Evolutionary conservation across 2,888 invertebrate genomes (phyloP), one percentile per base, ranked within the genome.

Genomic region (Chrysolina oricalcia): DNA sequence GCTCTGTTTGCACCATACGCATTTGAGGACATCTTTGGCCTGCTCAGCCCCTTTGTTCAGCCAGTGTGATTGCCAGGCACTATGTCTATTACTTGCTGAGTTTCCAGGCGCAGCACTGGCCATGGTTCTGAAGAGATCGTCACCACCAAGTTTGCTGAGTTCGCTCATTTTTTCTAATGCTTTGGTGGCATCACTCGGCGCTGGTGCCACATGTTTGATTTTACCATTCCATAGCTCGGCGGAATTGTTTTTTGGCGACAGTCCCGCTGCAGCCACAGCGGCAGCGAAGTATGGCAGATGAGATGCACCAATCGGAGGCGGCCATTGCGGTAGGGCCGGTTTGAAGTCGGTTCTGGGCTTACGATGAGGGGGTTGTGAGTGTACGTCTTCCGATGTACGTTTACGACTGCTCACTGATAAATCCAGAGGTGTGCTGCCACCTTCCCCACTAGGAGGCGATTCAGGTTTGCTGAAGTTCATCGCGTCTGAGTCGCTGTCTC

Each of bases 61-160:
- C 98, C 98, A 98, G 87, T 98, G 98, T 2, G 98, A 98, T 86
- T 98, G 98, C 95, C 98, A 97, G 17, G 97, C 97, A 80, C 96
- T 96, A 87, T 96, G 96, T 2, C 96, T 90, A 19, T 95, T 95
- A 56, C 87, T 89, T 2, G 90, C 89, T 2, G 91, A 90, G 53
- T 90, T 90, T 10, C 89, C 89, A 17, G 85, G 84, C 2, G 92
- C 90, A 1, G 92, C 90, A 46, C 91, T 91, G n/a, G 85, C 85
- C 83, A 92, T 91, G 15, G 92, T 91, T 81, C 94, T 90, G 85
- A 93, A 94, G 15, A 94, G 89, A 84, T 94, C 94, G 78, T 95
- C 95, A 0, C 96, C 95, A 4, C 96, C 95, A 41, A 96, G 89
- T 85, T 96, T 93, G 84, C 96, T 96, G 83, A 97, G 90, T 86